These are phyloP conservation scores for Darevskia nairensis DNA, from an alignment of 2,797 vertebrate species.

Conservation along the genomic window DNA sequence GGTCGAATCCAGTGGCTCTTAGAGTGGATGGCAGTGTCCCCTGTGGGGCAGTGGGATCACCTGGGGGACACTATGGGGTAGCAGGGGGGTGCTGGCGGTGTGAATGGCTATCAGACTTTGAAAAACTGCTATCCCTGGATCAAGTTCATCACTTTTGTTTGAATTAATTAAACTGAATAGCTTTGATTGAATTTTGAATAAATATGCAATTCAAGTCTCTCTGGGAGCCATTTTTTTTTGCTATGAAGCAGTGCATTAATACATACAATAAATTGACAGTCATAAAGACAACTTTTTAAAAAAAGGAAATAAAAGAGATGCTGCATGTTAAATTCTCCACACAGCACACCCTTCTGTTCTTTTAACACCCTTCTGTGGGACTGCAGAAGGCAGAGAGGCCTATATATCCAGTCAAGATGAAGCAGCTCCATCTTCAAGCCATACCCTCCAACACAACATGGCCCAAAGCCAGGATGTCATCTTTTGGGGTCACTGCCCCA, in stretches of 20 bases:
- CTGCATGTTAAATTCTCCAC: background rate
- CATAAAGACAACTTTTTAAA: background rate
- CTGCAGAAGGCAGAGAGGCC: background rate
- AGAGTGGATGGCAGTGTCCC: no score
- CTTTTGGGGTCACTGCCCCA: no score
- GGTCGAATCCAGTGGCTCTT: no score
- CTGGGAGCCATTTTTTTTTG: background rate
- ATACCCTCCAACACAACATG: background rate
- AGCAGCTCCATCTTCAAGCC: background rate
- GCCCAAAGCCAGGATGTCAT: no score
- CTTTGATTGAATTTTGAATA: background rate
- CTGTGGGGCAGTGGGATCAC: no score
- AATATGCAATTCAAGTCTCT: background rate
- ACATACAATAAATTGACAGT: background rate
- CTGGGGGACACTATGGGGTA: no score
- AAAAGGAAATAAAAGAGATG: background rate
- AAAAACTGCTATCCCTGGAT: no score
- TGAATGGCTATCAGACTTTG: no score
- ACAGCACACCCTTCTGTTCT: background rate
- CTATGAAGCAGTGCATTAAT: background rate
- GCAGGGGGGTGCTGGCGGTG: no score
- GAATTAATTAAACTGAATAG: no score
- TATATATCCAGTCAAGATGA: background rate
- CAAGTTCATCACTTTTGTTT: no score
- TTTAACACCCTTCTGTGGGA: no score